Conservation (phyloP, 53 echinoderm and acorn worm species). For the Holothuria scabra region DNA sequence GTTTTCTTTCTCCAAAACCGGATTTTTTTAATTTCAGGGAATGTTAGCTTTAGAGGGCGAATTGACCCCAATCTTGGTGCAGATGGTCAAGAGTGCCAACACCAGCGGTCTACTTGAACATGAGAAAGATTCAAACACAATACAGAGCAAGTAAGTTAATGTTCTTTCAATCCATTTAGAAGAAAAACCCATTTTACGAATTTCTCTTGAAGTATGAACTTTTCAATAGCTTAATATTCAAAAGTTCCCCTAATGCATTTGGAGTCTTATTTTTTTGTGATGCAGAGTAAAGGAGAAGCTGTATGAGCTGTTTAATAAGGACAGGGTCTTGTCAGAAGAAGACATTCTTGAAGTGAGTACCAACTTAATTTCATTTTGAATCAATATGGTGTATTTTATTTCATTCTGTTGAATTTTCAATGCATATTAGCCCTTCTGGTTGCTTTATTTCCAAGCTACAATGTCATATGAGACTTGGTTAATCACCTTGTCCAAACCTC, state of each 20-base stretch:
- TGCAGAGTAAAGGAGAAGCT: constrained; percentile 88
- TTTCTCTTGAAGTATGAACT: too few species aligned
- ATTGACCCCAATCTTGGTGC: constrained; percentile 92
- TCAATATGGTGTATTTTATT: too few species aligned
- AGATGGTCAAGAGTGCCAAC: constrained; percentile 99
- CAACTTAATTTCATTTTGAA: too few species aligned
- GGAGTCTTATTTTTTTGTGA: neutral
- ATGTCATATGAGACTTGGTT: too few species aligned
- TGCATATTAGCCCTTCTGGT: too few species aligned
- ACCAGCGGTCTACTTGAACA: constrained; percentile 92
- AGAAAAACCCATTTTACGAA: too few species aligned
- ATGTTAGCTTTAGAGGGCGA: constrained; percentile 97
- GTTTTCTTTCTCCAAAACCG: neutral
- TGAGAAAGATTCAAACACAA: constrained; percentile 86
- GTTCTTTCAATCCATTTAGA: too few species aligned
- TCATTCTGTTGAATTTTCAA: too few species aligned
- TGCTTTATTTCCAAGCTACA: too few species aligned
- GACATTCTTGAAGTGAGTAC: constrained; percentile 76
- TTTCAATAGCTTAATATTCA: too few species aligned
- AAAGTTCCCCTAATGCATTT: too few species aligned
- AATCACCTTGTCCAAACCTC: too few species aligned
- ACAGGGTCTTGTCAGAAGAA: constrained; percentile 65
- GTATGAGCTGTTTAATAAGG: constrained; percentile 73
- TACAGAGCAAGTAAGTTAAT: constrained; percentile 87
- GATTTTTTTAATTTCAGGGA: constrained; percentile 59